A percentile compares a stretch with the other conserved stretches of the same genome.
Conservation (phyloP, 1,140 invertebrate species). For the Drosophila baimaii region DNA sequence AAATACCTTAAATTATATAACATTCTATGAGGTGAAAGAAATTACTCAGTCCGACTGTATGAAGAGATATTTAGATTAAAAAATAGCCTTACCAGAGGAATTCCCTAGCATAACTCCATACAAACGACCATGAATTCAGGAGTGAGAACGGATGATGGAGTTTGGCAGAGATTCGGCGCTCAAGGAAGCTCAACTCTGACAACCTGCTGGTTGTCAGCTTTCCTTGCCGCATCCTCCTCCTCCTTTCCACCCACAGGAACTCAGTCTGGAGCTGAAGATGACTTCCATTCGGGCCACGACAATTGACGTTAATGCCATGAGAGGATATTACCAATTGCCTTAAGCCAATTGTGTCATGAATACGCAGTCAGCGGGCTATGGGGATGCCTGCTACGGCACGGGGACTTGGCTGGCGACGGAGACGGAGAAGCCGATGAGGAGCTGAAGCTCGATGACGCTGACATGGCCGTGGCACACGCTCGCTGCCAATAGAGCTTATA, state of each 20-base stretch:
- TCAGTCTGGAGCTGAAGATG: conserved; percentile 45
- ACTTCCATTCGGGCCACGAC: conserved; percentile 60
- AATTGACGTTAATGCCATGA: conserved; percentile 81
- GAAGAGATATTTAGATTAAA: neutral
- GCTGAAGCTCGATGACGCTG: conserved; percentile 20
- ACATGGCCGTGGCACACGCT: conserved; percentile 31
- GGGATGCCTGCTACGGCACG: conserved; percentile 3
- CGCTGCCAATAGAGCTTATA: conserved; percentile 66
- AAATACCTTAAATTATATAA: no score
- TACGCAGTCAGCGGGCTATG: conserved; percentile 55
- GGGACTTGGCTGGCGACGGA: neutral
- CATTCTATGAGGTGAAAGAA: no score
- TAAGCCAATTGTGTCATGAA: conserved; percentile 81
- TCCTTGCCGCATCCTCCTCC: neutral
- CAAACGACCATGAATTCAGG: conserved; percentile 8
- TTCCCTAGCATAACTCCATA: neutral
- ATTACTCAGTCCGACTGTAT: neutral
- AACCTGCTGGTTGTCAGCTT: conserved; percentile 22
- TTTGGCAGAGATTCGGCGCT: conserved; percentile 7
- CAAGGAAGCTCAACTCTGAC: conserved; percentile 33
- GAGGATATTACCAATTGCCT: conserved; percentile 81
- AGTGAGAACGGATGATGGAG: neutral
- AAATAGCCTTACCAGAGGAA: neutral
- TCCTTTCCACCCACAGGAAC: conserved; percentile 12
- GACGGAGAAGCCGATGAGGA: neutral